Percentiles rank a stretch among this genome's conserved stretches.
phyloP scores from a whole-genome alignment of 2,888 invertebrate species.

The Caenorhabditis afra region DNA sequence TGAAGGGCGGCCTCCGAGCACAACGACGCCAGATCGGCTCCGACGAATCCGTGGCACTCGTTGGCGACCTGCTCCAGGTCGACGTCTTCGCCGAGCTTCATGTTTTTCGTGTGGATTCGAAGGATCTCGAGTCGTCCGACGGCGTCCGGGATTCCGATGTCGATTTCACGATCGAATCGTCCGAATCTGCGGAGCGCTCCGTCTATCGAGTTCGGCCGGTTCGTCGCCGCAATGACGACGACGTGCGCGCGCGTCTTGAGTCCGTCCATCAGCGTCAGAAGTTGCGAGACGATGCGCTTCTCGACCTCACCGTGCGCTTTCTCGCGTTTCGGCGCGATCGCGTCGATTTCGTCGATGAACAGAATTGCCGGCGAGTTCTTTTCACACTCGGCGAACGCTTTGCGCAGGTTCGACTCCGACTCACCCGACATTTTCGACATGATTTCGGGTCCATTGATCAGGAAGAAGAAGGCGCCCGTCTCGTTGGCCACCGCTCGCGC shows the following conservation, averaged over 20 bases:
- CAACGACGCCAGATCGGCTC: constrained; percentile 97
- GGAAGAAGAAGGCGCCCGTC: constrained; percentile 99
- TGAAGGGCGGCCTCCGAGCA: constrained; percentile 99
- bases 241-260: constrained; percentile 90
- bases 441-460: constrained; percentile 99
- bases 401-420: constrained; percentile 97
- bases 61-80: constrained; percentile 98
- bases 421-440: constrained; percentile 99
- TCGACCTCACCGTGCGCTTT: constrained; percentile 99
- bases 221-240: constrained; percentile 99
- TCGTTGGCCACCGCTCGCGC: constrained; percentile 99
- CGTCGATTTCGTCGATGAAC: constrained; percentile 99
- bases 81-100: constrained; percentile 98
- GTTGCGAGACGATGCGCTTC: constrained; percentile 97
- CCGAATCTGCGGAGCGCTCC: constrained; percentile 95
- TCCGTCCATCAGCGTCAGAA: constrained; percentile 98
- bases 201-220: constrained; percentile 98
- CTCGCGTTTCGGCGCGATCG: constrained; percentile 99
- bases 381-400: constrained; percentile 99
- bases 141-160: constrained; percentile 99
- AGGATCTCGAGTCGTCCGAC: constrained; percentile 97
- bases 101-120: constrained; percentile 99
- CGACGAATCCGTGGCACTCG: constrained; percentile 99
- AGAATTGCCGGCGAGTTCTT: constrained; percentile 99
- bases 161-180: constrained; percentile 96